Percentiles rank a stretch among this genome's conserved stretches.
Conservation (phyloP, 2,888 invertebrate genomes). For the Bibio marci region DNA sequence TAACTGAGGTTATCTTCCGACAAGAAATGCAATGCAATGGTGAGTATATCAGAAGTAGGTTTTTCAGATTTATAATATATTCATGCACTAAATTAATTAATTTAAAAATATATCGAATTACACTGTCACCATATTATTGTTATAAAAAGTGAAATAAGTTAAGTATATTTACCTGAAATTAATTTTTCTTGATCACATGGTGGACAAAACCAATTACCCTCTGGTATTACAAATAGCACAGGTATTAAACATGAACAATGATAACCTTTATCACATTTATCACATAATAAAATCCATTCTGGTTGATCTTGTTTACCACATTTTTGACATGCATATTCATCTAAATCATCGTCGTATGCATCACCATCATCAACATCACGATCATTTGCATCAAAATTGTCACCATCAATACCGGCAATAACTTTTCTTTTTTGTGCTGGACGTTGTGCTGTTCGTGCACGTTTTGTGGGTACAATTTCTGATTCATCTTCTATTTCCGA, state of each 20-base stretch:
- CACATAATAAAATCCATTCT: slow-evolving; percentile 93
- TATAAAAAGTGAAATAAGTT: slow-evolving; percentile 18
- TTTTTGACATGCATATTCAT: slow-evolving; percentile 61
- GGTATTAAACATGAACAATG: slow-evolving; percentile 93
- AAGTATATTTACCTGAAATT: slow-evolving; percentile 53
- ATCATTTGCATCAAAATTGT: slow-evolving; percentile 6
- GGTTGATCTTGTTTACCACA: slow-evolving; percentile 88
- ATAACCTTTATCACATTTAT: slow-evolving; percentile 91
- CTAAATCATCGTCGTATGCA: slow-evolving; percentile 11
- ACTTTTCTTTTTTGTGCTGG: slow-evolving; percentile 42
- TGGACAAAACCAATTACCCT: slow-evolving; percentile 97
- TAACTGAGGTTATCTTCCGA: too few species aligned
- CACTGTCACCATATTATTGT: too few species aligned
- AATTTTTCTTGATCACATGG: slow-evolving; percentile 82
- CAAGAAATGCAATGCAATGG: too few species aligned
- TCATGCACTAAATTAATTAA: too few species aligned
- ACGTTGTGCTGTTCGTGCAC: slow-evolving; percentile 73
- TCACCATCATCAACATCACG: slow-evolving; percentile 10
- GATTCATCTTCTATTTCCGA: slow-evolving; percentile 60
- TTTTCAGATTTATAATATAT: too few species aligned
- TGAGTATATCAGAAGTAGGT: too few species aligned
- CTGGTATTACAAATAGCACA: slow-evolving; percentile 81
- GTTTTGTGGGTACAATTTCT: slow-evolving; percentile 48
- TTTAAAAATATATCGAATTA: too few species aligned
- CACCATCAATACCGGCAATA: slow-evolving; percentile 10